phyloP scores from a whole-genome alignment of 1,140 invertebrate genomes.

The Leucophenga varia region DNA sequence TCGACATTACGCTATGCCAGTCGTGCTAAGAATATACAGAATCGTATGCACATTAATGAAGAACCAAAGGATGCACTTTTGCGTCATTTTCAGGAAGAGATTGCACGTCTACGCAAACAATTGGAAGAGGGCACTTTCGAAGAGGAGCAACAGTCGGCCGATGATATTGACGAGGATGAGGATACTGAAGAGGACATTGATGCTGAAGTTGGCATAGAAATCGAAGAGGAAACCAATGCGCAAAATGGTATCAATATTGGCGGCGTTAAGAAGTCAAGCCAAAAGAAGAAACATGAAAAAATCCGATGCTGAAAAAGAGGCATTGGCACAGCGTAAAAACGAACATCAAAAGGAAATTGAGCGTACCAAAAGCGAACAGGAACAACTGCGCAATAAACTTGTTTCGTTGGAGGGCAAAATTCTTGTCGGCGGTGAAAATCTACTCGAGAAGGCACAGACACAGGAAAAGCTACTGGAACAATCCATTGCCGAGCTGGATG shows the following conservation, averaged over 20 bases:
- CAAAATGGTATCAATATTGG: conserved; percentile 30
- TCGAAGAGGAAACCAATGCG: conserved; percentile 56
- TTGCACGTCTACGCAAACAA: conserved; percentile 86
- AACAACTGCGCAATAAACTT: conserved; percentile 81
- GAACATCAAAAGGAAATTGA: conserved; percentile 63
- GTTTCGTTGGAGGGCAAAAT: conserved; percentile 92
- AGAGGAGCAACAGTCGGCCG: conserved; percentile 36
- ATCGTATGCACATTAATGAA: conserved; percentile 94
- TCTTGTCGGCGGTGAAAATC: conserved; percentile 96
- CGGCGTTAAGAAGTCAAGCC: conserved; percentile 57
- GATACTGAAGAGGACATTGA: conserved; percentile 34
- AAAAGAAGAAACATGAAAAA: conserved; percentile 61
- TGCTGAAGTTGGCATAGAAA: conserved; percentile 51
- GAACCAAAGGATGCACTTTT: conserved; percentile 97
- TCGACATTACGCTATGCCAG: conserved; percentile 96
- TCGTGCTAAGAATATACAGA: conserved; percentile 96
- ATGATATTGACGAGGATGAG: conserved; percentile 32
- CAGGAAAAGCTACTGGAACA: conserved; percentile 90
- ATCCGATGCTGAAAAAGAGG: conserved; percentile 65
- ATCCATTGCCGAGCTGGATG: conserved; percentile 87
- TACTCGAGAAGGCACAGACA: conserved; percentile 94
- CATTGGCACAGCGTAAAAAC: conserved; percentile 62
- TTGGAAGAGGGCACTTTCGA: conserved; percentile 65
- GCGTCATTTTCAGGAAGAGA: conserved; percentile 94
- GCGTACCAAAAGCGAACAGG: conserved; percentile 65